Evolutionary conservation across 23 tunicate genomes (phyloP).

Genomic region (Ciona savignyi): DNA sequence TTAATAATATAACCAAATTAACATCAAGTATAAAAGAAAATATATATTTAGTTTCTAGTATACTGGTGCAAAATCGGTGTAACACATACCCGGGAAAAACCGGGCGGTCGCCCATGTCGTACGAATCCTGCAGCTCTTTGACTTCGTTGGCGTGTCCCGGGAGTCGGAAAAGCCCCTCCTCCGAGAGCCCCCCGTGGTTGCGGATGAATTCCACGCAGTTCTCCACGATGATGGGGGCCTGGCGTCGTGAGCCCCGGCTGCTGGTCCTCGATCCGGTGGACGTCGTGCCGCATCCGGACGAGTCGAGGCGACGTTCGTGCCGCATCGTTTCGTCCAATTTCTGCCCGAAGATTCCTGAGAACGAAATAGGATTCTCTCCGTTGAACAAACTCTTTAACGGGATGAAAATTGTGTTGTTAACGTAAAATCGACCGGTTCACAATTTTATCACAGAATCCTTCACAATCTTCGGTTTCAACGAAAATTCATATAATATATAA

Average conservation of each 20-base stretch:
- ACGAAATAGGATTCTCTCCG: too few species aligned
- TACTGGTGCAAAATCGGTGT: neutral
- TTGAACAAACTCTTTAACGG: too few species aligned
- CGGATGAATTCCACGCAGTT: constrained; percentile 84
- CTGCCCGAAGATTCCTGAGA: constrained; percentile 93
- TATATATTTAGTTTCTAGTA: neutral
- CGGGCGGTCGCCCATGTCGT: constrained; percentile 83
- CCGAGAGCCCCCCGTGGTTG: constrained; percentile 31
- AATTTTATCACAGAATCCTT: too few species aligned
- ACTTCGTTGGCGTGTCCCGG: constrained; percentile 88
- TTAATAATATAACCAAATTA: too few species aligned
- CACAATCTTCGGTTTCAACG: too few species aligned
- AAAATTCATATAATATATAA: too few species aligned
- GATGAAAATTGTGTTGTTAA: too few species aligned
- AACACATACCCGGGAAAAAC: constrained; percentile 39
- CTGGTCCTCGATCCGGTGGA: constrained; percentile 4
- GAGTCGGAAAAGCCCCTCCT: constrained; percentile 86
- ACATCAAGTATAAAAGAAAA: too few species aligned
- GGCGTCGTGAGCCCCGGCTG: neutral
- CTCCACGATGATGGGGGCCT: constrained; percentile 71
- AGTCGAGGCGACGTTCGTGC: constrained; percentile 33
- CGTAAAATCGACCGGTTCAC: too few species aligned
- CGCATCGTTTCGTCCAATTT: constrained; percentile 59
- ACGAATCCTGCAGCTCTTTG: constrained; percentile 81
- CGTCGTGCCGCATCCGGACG: constrained; percentile 10